Evolutionary conservation across 2,113 vertebrate species (phyloP), one percentile per base, ranked within the genome.

Genomic region (Tonatia bakeri): DNA sequence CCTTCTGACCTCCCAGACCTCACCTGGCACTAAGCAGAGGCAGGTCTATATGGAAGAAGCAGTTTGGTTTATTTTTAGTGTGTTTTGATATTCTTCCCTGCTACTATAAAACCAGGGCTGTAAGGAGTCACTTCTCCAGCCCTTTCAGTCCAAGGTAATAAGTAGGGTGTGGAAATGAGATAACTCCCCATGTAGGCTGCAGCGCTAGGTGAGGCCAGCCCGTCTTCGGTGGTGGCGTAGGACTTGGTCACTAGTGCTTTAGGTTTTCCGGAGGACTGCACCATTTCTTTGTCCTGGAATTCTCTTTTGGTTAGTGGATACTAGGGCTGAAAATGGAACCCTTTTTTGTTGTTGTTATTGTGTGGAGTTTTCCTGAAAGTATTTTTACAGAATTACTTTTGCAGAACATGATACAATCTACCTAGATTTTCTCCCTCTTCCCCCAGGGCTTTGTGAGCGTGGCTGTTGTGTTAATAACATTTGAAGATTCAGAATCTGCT

Each of bases 361-460:
- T 26, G 73, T 40, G 31, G 13, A 64, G 4, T 52, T 70, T 83
- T 81, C 65, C 84, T 90, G 76, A 92, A 88, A 84, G 59, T 36
- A 67, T 91, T 90, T 94, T 83, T 89, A 90, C 72, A 92, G 67
- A 85, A 86, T 94, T 80, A 61, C 77, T 72, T 96, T 92, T 80
- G 67, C 19, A 91, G 77, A 85, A 54, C 9, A 47, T 16, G n/a
- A 50, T 54, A 52, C 72, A 67, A 61, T 38, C 56, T 72, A 31
- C 31, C 89, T 80, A 87, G 75, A 45, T 79, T 73, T n/a, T 91
- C 40, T 84, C 31, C 52, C 20, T 67, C 22, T 86, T 75, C 24
- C 8, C 3, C 31, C n/a, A 4, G 33, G 77, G 38, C 47, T 70
- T 6, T 80, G 54, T 67, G 56, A 93, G 69, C 3, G 7, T 13